Conservation (phyloP, 2,113 vertebrate species). For the Nyctereutes procyonoides region DNA sequence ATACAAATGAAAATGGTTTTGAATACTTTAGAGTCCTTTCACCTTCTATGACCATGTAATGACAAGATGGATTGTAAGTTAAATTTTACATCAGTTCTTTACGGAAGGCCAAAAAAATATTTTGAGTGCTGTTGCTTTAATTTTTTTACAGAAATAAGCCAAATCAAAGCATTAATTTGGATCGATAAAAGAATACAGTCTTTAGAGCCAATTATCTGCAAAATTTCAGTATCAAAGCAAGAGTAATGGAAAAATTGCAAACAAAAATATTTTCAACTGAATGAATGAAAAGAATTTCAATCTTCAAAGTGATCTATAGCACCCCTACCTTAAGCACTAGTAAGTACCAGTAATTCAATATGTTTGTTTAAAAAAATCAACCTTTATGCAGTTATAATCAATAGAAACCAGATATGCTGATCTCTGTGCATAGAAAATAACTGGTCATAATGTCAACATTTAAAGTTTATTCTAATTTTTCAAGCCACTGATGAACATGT, state of each 20-base stretch:
- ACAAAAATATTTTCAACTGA: neutral
- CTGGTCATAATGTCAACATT: neutral
- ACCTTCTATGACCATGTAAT: neutral
- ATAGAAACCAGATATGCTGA: neutral
- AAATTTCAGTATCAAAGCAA: neutral
- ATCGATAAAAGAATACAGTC: neutral
- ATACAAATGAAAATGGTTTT: neutral
- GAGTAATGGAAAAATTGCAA: neutral
- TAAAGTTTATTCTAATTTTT: neutral
- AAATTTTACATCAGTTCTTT: neutral
- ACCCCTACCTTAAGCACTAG: neutral
- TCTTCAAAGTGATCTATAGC: neutral
- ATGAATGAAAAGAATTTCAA: neutral
- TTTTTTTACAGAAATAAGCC: conserved; percentile 15
- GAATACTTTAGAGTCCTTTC: neutral
- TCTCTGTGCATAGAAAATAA: neutral
- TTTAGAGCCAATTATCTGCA: neutral
- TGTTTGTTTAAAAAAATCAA: neutral
- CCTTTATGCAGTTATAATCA: neutral
- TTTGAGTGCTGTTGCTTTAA: neutral
- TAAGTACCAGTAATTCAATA: neutral
- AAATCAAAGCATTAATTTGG: neutral
- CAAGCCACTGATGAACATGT: neutral
- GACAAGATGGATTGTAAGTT: neutral
- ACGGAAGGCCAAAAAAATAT: neutral